These are phyloP conservation scores for Perccottus glenii DNA, from an alignment of 2,113 vertebrate species.

Conservation along the genomic window DNA sequence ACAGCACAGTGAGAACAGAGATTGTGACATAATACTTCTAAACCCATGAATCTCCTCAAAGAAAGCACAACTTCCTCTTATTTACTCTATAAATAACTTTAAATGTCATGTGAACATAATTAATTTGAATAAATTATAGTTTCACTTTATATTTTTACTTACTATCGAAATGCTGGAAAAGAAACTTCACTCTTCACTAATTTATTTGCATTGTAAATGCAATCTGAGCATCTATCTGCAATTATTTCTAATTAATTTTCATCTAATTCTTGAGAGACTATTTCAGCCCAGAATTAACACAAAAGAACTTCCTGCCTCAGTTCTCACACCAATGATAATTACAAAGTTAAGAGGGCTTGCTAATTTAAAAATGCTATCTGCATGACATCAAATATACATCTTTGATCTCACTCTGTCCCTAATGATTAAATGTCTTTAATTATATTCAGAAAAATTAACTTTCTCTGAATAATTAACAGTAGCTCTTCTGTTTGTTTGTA, in stretches of 20 bases:
- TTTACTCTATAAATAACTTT: slow-evolving; percentile 14
- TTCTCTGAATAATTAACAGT: slow-evolving; percentile 74
- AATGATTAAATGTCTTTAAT: slow-evolving; percentile 81
- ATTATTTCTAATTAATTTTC: slow-evolving; percentile 75
- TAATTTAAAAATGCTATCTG: slow-evolving; percentile 76
- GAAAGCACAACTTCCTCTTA: slow-evolving; percentile 15
- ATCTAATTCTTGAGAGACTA: slow-evolving; percentile 77
- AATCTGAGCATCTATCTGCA: slow-evolving; percentile 71
- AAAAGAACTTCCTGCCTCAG: slow-evolving; percentile 75
- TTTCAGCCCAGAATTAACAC: slow-evolving; percentile 77
- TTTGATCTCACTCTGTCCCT: slow-evolving; percentile 77
- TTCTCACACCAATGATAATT: slow-evolving; percentile 76
- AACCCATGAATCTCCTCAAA: slow-evolving; percentile 22
- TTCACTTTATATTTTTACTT: slow-evolving; percentile 9
- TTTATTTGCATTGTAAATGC: slow-evolving; percentile 73
- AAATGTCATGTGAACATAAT: slow-evolving; percentile 28
- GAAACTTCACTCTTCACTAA: slow-evolving; percentile 51
- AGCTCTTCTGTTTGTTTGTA: slow-evolving; percentile 59
- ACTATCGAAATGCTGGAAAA: slow-evolving; percentile 30
- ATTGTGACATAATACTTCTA: slow-evolving; percentile 28
- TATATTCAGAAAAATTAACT: slow-evolving; percentile 76
- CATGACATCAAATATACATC: slow-evolving; percentile 78
- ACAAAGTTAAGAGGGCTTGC: slow-evolving; percentile 79
- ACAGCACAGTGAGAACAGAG: slow-evolving; percentile 20
- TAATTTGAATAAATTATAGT: slow-evolving; percentile 22